Conservation (phyloP, 1,140 invertebrate species). For the Trichomalopsis sarcophagae region DNA sequence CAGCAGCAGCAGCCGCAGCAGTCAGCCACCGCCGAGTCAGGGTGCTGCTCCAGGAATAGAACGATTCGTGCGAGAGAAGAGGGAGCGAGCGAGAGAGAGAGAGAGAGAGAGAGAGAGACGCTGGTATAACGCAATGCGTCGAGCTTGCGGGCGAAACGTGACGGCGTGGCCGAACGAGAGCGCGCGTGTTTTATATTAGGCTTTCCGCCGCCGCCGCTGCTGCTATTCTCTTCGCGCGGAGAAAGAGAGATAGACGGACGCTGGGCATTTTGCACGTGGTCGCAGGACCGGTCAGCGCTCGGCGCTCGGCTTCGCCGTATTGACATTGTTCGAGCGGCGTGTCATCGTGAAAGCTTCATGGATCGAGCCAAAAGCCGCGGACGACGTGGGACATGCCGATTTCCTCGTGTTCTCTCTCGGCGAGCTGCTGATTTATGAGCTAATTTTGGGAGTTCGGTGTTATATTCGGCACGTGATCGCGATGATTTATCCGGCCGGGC, state of each 20-base stretch:
- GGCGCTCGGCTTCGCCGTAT: too few relatives aligned
- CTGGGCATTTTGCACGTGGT: slow-evolving; percentile 42
- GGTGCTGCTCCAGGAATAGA: slow-evolving; percentile 54
- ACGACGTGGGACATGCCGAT: too few relatives aligned
- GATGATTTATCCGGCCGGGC: slow-evolving; percentile 26
- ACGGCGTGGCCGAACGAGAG: slow-evolving; percentile 31
- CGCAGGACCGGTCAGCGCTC: not conserved
- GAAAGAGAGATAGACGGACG: not conserved
- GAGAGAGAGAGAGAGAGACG: not conserved
- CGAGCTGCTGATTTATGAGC: slow-evolving; percentile 33
- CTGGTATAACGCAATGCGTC: slow-evolving; percentile 53
- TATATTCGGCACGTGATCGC: slow-evolving; percentile 16
- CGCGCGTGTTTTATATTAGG: slow-evolving; percentile 49
- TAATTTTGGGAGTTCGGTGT: slow-evolving; percentile 27
- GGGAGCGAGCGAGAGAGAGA: not conserved
- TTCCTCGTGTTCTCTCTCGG: not conserved
- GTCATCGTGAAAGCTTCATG: too few relatives aligned
- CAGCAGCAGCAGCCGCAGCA: not conserved
- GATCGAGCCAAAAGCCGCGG: too few relatives aligned
- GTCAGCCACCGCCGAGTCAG: slow-evolving; percentile 24
- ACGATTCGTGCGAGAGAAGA: slow-evolving; percentile 24
- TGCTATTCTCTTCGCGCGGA: not conserved
- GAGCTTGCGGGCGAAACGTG: slow-evolving; percentile 55
- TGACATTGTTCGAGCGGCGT: too few relatives aligned
- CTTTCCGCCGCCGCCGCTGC: not conserved